phyloP scores from a whole-genome alignment of 2,888 invertebrate species.

The Drosophila limbata region DNA sequence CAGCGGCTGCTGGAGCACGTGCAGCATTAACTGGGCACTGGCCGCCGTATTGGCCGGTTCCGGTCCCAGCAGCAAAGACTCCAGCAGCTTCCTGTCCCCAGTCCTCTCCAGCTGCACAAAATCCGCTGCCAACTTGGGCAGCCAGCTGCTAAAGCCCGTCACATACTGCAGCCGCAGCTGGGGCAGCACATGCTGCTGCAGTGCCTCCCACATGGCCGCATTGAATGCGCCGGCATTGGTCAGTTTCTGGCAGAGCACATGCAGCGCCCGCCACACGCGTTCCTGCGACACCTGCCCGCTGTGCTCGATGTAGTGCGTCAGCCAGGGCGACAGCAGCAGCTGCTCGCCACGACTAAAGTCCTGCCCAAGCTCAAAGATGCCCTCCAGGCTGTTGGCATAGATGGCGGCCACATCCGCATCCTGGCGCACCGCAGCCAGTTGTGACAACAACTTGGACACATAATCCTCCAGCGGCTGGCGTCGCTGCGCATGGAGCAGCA shows the following conservation, averaged over 20 bases:
- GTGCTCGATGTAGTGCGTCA: constrained; percentile 81
- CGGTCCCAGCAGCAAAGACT: constrained; percentile 67
- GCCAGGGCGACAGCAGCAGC: constrained; percentile 82
- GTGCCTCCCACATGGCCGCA: constrained; percentile 65
- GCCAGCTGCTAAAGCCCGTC: constrained; percentile 76
- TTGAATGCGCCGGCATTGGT: neutral
- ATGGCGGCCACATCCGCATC: constrained; percentile 80
- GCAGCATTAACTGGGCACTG: constrained; percentile 73
- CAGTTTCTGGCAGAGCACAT: constrained; percentile 70
- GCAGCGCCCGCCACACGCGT: constrained; percentile 81
- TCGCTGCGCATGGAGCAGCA: constrained; percentile 83
- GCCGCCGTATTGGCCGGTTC: constrained; percentile 78
- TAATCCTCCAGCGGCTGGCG: constrained; percentile 82
- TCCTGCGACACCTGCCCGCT: constrained; percentile 83
- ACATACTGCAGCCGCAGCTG: constrained; percentile 81
- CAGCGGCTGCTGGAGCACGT: constrained; percentile 53
- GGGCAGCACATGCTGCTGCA: constrained; percentile 83
- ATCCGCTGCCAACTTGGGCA: constrained; percentile 83
- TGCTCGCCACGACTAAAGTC: constrained; percentile 82
- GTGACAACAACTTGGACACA: constrained; percentile 80
- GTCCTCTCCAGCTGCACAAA: constrained; percentile 68
- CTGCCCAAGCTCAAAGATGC: constrained; percentile 77
- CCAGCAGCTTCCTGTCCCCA: constrained; percentile 74
- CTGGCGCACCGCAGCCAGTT: constrained; percentile 74
- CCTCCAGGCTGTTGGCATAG: constrained; percentile 74